Conservation (phyloP, 2,888 invertebrate species). For the Oscheius myriophilus region DNA sequence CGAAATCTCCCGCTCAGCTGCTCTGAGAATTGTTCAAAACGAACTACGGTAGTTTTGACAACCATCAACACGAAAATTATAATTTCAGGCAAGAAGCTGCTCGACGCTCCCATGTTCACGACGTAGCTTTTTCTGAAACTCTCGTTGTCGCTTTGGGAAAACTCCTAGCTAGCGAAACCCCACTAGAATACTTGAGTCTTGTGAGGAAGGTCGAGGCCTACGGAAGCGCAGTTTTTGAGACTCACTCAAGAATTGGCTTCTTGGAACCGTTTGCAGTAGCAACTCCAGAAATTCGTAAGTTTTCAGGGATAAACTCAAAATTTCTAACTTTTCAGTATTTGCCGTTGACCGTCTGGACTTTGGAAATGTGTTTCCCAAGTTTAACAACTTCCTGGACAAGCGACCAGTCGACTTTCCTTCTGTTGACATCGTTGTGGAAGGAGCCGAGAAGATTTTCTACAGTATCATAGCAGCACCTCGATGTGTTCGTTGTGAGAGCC, state of each 20-base stretch:
- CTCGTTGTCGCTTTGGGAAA: conserved; percentile 40
- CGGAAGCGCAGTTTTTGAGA: conserved; percentile 46
- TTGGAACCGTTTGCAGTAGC: conserved; percentile 47
- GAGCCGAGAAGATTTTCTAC: conserved; percentile 45
- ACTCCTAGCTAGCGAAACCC: conserved; percentile 45
- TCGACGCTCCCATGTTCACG: conserved; percentile 39
- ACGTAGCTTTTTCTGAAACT: conserved; percentile 43
- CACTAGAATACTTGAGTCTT: conserved; percentile 50
- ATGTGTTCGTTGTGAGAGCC: conserved; percentile 46
- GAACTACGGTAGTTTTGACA: conserved; percentile 37
- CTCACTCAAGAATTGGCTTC: conserved; percentile 45
- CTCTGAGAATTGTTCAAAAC: conserved; percentile 41
- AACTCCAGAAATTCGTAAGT: conserved; percentile 53
- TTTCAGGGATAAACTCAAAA: not conserved
- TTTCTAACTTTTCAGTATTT: conserved; percentile 45
- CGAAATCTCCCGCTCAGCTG: conserved; percentile 49
- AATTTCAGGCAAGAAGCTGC: conserved; percentile 6
- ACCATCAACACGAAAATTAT: not conserved
- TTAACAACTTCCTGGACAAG: conserved; percentile 55
- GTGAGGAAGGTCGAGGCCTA: conserved; percentile 48
- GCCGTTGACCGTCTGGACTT: conserved; percentile 51
- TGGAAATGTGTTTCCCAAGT: conserved; percentile 49
- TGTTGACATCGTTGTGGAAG: conserved; percentile 33
- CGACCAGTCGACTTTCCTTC: conserved; percentile 38
- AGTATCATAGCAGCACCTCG: conserved; percentile 44